A percentile compares a stretch with the other conserved stretches of the same genome.
phyloP scores from a whole-genome alignment of 2,113 vertebrate genomes.

The Donacobius atricapilla region DNA sequence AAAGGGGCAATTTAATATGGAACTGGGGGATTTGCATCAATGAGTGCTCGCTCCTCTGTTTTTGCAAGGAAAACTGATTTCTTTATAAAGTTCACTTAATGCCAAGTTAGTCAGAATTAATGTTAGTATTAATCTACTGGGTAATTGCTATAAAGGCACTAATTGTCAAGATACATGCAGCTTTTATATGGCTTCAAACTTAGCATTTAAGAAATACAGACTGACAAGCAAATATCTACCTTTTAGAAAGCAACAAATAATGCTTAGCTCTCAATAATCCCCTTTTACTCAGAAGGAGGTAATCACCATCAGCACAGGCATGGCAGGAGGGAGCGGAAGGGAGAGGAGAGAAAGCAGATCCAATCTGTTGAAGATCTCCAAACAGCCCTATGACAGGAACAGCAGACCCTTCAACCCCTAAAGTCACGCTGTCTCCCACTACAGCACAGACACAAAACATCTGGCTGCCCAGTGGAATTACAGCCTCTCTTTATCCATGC shows the following conservation, averaged over 20 bases:
- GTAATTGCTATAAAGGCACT: background rate
- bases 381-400: background rate
- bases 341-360: background rate
- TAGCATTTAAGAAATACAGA: background rate
- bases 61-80: background rate
- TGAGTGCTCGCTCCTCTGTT: background rate
- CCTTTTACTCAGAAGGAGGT: background rate
- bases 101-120: background rate
- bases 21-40: background rate
- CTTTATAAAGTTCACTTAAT: background rate
- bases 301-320: background rate
- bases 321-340: background rate
- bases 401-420: background rate
- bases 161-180: background rate
- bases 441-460: constrained; percentile 12
- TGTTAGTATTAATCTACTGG: background rate
- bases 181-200: background rate
- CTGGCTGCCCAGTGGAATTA: background rate
- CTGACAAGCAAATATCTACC: background rate
- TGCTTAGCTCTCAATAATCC: background rate
- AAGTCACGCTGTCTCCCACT: background rate
- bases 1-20: background rate
- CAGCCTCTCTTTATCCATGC: background rate
- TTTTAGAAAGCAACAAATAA: background rate
- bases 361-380: background rate